Conservation (phyloP, 2,797 vertebrate genomes). For the Periparus ater region DNA sequence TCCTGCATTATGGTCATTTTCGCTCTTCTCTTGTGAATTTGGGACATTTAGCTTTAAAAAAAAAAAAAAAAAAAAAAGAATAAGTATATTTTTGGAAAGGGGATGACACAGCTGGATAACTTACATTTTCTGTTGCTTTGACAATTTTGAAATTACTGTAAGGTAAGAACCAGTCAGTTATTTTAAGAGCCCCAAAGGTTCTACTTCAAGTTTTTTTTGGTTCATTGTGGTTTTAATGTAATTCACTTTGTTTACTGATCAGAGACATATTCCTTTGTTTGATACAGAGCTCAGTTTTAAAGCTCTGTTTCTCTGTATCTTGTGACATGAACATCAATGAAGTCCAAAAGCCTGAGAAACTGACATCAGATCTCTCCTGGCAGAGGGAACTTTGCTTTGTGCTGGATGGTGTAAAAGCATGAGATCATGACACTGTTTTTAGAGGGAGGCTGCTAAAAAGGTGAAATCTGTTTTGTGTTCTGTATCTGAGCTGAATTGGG, state of each 20-base stretch:
- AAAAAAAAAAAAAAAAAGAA: background rate
- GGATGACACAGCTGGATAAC: background rate
- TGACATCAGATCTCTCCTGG: background rate
- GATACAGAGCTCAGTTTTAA: background rate
- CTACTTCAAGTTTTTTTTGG: background rate
- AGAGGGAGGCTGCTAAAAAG: background rate
- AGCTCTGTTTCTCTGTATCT: background rate
- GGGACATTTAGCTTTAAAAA: background rate
- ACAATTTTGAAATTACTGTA: background rate
- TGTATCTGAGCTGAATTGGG: background rate
- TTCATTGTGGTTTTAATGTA: background rate
- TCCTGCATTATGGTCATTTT: conserved; percentile 13
- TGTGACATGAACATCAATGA: background rate
- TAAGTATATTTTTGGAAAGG: background rate
- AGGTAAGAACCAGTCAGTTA: background rate
- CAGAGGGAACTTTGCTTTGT: background rate
- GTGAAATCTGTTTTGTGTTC: background rate
- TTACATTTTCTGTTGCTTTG: background rate
- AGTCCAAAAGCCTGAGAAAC: background rate
- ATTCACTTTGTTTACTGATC: background rate
- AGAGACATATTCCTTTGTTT: background rate
- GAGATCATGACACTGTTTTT: background rate
- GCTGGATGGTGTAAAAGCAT: background rate
- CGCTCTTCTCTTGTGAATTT: conserved; percentile 20
- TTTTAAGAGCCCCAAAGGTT: background rate